Conservation (phyloP, 2,888 invertebrate species). For the Nebria salina region DNA sequence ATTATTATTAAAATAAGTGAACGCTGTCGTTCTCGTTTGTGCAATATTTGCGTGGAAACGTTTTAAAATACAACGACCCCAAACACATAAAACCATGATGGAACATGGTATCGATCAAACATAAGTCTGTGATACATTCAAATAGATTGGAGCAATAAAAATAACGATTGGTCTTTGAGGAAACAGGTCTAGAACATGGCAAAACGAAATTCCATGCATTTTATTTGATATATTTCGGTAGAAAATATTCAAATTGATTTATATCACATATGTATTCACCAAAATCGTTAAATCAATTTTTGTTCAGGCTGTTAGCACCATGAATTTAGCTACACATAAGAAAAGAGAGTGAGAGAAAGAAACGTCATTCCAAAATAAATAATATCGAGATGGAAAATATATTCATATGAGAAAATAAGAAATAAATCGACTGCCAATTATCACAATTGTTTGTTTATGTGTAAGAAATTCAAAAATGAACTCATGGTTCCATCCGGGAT, state of each 20-base stretch:
- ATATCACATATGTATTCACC: neutral
- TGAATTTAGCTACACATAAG: too few relatives aligned
- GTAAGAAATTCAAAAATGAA: neutral
- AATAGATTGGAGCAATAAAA: slow-evolving; percentile 1
- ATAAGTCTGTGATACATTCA: neutral
- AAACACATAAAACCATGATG: neutral
- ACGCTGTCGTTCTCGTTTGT: too few relatives aligned
- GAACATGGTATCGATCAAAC: neutral
- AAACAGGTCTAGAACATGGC: neutral
- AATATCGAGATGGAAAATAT: too few relatives aligned
- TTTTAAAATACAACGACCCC: neutral
- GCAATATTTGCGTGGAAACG: neutral
- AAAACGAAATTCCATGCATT: neutral
- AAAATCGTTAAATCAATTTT: neutral
- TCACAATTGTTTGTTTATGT: too few relatives aligned
- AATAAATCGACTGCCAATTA: too few relatives aligned
- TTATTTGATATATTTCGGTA: too few relatives aligned
- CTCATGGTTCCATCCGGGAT: slow-evolving; percentile 47
- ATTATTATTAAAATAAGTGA: too few relatives aligned
- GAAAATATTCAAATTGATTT: neutral
- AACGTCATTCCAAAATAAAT: too few relatives aligned
- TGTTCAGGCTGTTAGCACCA: too few relatives aligned
- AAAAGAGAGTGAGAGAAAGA: too few relatives aligned
- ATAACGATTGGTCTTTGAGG: neutral
- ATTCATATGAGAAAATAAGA: too few relatives aligned